Base-by-base conservation (phyloP, 1,140 invertebrate genomes). In the Alviniconcha marisindica region DNA sequence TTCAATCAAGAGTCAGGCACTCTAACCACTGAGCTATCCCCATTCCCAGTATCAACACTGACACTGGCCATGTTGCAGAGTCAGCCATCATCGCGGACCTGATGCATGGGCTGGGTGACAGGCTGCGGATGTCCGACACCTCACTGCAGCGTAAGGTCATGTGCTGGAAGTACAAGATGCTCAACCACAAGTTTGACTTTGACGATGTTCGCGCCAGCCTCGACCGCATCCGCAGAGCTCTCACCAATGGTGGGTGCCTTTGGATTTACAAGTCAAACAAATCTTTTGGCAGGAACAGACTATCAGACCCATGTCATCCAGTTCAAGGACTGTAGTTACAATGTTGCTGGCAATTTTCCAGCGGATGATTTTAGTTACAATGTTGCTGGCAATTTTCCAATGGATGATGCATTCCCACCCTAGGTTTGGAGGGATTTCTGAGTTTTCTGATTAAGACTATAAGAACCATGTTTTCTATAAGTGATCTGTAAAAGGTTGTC, bases 181-280 rank as follows among this genome's bases (percentile, higher is more conserved):
- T 89, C 18, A 84, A 79, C 21, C 40, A 81, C n/a, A 87, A 87
- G 84, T 81, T 80, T 28, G 83, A 80, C 66, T 84, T 79, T 7
- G 56, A 40, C 38, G 77, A 83, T 44, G 74, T 48, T 4, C 51
- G 56, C 21, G 7, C 44, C 10, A 44, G 74, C 38, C 56, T 82
- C 3, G 83, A 69, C 31, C 79, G 80, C 14, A 80, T 81, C 77
- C 83, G 83, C 66, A 87, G 83, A 84, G 87, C 88, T 71, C 40
- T 87, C 2, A 80, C 85, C 60, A 89, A 89, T 85, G 87, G 87
- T 88, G 84, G n/a, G 81, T 40, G 73, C n/a, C n/a, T n/a, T n/a
- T n/a, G n/a, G n/a, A n/a, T n/a, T n/a, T n/a, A n/a, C n/a, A n/a
- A n/a, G n/a, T n/a, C n/a, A n/a, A n/a, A 12, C 28, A 24, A 42